Percentiles rank a stretch among this genome's conserved stretches.
Evolutionary conservation across 2,797 vertebrate species (phyloP).

Genomic region (Leptoclinus maculatus): DNA sequence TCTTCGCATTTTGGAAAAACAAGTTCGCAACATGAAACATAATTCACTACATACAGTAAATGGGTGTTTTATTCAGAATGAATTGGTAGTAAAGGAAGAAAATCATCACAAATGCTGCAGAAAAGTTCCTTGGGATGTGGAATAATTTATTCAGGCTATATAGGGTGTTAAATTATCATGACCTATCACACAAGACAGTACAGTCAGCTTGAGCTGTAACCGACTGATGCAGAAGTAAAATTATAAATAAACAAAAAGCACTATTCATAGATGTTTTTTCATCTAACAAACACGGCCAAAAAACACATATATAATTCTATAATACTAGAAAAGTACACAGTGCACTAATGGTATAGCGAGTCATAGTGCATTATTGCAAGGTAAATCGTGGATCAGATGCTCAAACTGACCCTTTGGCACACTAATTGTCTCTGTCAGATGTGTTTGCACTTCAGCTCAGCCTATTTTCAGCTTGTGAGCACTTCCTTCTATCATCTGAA

Average conservation of each 20-base stretch:
- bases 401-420: slow-evolving; percentile 51
- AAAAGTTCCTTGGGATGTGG: background rate
- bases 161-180: background rate
- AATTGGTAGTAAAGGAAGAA: background rate
- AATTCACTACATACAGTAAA: background rate
- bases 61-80: background rate
- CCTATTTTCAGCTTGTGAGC: slow-evolving; percentile 77
- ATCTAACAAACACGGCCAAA: background rate
- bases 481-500: slow-evolving; percentile 82
- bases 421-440: slow-evolving; percentile 45
- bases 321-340: background rate
- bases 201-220: background rate
- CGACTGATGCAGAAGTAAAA: slow-evolving; percentile 9
- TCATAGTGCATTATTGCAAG: background rate
- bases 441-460: slow-evolving; percentile 50
- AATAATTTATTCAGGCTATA: background rate
- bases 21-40: background rate
- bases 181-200: background rate
- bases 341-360: background rate
- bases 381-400: slow-evolving; percentile 22
- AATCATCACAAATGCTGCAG: no score
- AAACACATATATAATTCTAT: background rate
- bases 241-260: background rate
- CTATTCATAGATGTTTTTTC: background rate
- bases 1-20: background rate